Conservation (phyloP, 2,113 vertebrate genomes). For the Tretioscincus oriximinensis region DNA sequence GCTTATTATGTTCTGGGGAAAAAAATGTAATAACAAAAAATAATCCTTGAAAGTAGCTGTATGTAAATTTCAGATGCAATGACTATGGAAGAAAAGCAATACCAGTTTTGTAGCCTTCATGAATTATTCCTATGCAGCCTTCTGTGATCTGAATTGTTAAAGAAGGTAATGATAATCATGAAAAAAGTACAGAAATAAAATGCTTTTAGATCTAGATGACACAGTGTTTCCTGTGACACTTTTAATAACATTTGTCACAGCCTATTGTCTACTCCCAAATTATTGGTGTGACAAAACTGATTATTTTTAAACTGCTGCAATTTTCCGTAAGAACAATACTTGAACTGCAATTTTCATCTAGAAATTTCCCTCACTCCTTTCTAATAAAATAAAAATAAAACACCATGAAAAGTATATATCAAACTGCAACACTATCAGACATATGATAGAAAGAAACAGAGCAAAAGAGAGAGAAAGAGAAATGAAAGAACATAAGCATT, state of each 20-base stretch:
- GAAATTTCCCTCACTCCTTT: neutral
- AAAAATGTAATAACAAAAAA: slow-evolving; percentile 49
- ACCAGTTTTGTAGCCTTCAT: slow-evolving; percentile 51
- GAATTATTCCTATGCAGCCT: slow-evolving; percentile 30
- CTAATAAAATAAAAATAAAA: neutral
- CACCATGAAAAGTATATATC: neutral
- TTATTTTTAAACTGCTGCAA: neutral
- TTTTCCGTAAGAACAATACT: slow-evolving; percentile 1
- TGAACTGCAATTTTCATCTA: neutral
- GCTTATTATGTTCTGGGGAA: slow-evolving; percentile 47
- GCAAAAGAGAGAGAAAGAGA: no score
- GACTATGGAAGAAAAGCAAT: slow-evolving; percentile 11
- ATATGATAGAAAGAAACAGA: neutral
- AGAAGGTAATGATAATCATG: neutral
- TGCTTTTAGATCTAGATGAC: neutral
- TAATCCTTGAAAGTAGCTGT: slow-evolving; percentile 59
- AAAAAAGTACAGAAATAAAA: slow-evolving; percentile 20
- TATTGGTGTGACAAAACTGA: neutral
- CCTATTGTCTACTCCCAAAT: neutral
- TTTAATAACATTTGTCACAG: neutral
- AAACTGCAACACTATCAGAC: neutral
- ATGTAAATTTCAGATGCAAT: slow-evolving; percentile 53
- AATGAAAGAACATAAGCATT: neutral
- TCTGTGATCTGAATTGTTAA: slow-evolving; percentile 41
- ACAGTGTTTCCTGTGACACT: neutral